Conservation (phyloP, 2,888 invertebrate species). For the Cephus pulcher region DNA sequence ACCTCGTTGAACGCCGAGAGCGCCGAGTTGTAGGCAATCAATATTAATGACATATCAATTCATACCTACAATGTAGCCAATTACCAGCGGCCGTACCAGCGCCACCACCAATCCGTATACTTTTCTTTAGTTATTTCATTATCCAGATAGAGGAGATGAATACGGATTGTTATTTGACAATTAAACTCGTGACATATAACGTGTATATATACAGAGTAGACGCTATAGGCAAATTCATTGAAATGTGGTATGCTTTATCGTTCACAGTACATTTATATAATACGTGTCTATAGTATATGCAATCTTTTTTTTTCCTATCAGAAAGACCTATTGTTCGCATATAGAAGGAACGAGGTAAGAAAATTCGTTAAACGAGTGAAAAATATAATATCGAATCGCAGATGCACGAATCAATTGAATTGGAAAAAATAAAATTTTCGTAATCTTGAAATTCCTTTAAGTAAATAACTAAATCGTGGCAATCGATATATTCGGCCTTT, state of each 20-base stretch:
- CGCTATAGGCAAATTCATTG: too few relatives aligned
- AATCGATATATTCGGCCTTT: too few relatives aligned
- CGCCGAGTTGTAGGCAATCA: constrained; percentile 42
- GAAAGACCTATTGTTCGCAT: too few relatives aligned
- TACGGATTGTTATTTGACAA: constrained; percentile 27
- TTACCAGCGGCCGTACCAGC: constrained; percentile 44
- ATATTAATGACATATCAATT: constrained; percentile 60
- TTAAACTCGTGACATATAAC: neutral
- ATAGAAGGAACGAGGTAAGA: too few relatives aligned
- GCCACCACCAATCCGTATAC: constrained; percentile 10
- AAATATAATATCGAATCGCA: neutral
- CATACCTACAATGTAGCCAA: constrained; percentile 55
- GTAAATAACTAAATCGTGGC: too few relatives aligned
- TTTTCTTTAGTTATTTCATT: constrained; percentile 27
- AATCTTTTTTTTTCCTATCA: too few relatives aligned
- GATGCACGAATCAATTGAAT: neutral
- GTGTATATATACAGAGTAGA: neutral
- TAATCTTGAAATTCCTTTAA: too few relatives aligned
- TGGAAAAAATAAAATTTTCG: too few relatives aligned
- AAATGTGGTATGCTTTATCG: too few relatives aligned
- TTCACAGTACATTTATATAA: too few relatives aligned
- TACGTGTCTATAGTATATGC: too few relatives aligned
- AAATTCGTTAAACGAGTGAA: too few relatives aligned
- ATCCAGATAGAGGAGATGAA: constrained; percentile 29
- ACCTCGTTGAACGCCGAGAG: constrained; percentile 40